These are phyloP conservation scores for Podarcis siculus DNA, from an alignment of 2,797 vertebrate genomes.

Conservation along the genomic window DNA sequence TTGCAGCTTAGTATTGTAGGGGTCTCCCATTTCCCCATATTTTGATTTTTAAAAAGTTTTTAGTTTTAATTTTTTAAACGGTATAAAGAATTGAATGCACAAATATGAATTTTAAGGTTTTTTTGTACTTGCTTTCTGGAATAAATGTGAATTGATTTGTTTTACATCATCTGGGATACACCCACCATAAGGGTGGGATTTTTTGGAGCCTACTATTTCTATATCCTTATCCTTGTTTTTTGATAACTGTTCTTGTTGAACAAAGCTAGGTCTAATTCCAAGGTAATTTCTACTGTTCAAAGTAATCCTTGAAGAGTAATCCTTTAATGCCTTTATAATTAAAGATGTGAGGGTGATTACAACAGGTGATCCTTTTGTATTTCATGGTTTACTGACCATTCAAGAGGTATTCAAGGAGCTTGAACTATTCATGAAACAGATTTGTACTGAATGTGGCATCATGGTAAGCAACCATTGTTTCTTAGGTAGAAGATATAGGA, in stretches of 20 bases:
- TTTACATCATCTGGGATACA: not conserved
- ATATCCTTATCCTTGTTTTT: not conserved
- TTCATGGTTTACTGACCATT: not conserved
- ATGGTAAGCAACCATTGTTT: not conserved
- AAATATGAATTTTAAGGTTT: not conserved
- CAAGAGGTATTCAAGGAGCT: not conserved
- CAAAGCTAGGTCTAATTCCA: not conserved
- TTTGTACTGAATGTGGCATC: not conserved
- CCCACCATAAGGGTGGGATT: not conserved
- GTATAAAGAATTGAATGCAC: not conserved
- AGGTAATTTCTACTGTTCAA: not conserved
- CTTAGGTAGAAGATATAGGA: not conserved
- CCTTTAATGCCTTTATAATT: not conserved
- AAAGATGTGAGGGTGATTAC: not conserved
- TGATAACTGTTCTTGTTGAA: not conserved
- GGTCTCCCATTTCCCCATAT: too few relatives aligned
- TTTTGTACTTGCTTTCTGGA: not conserved
- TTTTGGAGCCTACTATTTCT: not conserved
- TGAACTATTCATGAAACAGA: not conserved
- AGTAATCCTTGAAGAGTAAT: not conserved
- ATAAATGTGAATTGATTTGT: not conserved
- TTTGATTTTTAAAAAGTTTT: too few relatives aligned
- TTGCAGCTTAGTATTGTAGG: too few relatives aligned
- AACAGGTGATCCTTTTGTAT: not conserved
- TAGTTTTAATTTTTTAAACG: not conserved